These are phyloP conservation scores for Clarias magur DNA, from an alignment of 2,113 vertebrate species.

Conservation along the genomic window DNA sequence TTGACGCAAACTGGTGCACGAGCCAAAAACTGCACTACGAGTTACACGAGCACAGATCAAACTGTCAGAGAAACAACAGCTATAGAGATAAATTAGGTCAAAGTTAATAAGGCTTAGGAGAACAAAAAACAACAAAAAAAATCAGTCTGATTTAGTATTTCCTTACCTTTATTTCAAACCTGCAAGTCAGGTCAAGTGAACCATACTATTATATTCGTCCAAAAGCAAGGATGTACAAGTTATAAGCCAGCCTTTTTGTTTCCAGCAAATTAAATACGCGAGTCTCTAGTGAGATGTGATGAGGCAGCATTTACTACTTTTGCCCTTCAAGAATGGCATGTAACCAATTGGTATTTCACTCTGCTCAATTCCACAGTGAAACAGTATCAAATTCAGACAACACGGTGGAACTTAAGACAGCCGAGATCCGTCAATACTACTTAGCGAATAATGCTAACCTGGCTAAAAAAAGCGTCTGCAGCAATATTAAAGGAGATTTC, in stretches of 20 bases:
- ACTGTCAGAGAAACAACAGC: neutral
- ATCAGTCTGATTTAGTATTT: neutral
- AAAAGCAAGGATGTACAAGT: neutral
- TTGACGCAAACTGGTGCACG: slow-evolving; percentile 3
- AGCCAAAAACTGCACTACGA: slow-evolving; percentile 2
- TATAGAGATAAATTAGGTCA: neutral
- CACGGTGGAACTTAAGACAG: slow-evolving; percentile 26
- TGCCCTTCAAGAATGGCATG: slow-evolving; percentile 41
- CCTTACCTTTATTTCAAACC: neutral
- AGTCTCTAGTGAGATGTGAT: neutral
- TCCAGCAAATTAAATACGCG: slow-evolving; percentile 12
- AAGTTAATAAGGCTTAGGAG: neutral
- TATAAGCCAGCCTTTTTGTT: neutral
- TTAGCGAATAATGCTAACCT: slow-evolving; percentile 36
- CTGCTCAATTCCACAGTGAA: slow-evolving; percentile 29
- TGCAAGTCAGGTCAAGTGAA: no score
- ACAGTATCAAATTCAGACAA: slow-evolving; percentile 43
- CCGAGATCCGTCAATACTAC: neutral
- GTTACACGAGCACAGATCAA: neutral
- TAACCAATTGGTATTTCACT: slow-evolving; percentile 41
- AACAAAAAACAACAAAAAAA: neutral
- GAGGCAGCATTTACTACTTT: slow-evolving; percentile 24
- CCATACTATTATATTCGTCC: neutral
- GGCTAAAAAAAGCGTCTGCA: slow-evolving; percentile 24
- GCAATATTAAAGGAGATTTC: slow-evolving; percentile 22